These are phyloP conservation scores for Acleris holmiana DNA, from an alignment of 2,888 invertebrate genomes.

Conservation along the genomic window DNA sequence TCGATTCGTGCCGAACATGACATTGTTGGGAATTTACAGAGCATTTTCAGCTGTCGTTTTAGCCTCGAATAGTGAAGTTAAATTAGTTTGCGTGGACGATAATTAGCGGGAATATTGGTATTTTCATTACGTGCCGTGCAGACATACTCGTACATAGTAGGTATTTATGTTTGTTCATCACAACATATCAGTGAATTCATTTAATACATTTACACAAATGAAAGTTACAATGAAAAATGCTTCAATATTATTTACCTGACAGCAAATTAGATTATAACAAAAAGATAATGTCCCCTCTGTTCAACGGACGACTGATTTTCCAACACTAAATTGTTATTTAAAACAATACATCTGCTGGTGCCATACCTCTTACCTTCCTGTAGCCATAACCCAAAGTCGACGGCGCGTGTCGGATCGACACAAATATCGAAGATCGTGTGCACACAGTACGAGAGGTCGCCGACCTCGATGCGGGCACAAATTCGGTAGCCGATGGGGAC, in stretches of 20 bases:
- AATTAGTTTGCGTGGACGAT: slow-evolving; percentile 19
- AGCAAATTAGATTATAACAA: neutral
- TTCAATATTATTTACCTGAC: neutral
- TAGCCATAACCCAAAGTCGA: slow-evolving; percentile 30
- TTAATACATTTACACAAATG: too few species aligned
- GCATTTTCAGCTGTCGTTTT: slow-evolving; percentile 18
- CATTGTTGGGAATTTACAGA: slow-evolving; percentile 17
- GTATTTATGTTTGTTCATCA: slow-evolving; percentile 3
- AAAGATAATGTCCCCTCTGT: neutral
- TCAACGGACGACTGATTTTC: neutral
- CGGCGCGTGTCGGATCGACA: slow-evolving; percentile 58
- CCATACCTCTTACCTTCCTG: slow-evolving; percentile 14
- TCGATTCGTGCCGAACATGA: slow-evolving; percentile 15
- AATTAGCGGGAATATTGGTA: slow-evolving; percentile 15
- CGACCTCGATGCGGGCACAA: slow-evolving; percentile 73
- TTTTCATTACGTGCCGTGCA: slow-evolving; percentile 15
- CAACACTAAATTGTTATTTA: neutral
- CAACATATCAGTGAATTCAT: neutral
- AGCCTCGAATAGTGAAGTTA: slow-evolving; percentile 13
- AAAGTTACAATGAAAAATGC: too few species aligned
- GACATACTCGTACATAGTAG: neutral
- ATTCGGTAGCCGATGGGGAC: slow-evolving; percentile 70
- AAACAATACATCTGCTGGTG: slow-evolving; percentile 11
- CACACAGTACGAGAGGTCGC: slow-evolving; percentile 58
- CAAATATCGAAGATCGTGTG: slow-evolving; percentile 48